A percentile compares a stretch with the other conserved stretches of the same genome.
These are phyloP conservation scores for Crocidura indochinensis DNA, from an alignment of 2,797 vertebrate genomes.

Conservation along the genomic window DNA sequence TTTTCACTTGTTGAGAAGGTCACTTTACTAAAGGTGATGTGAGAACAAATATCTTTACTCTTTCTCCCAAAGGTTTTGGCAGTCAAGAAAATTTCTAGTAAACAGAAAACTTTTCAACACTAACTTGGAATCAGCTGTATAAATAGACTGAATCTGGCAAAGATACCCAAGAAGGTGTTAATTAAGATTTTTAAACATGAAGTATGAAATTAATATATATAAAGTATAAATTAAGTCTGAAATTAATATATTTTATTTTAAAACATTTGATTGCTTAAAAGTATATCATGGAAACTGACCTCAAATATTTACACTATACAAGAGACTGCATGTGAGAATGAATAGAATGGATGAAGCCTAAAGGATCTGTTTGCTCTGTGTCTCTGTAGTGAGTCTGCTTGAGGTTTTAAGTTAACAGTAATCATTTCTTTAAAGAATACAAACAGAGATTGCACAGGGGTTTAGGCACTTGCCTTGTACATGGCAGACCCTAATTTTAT, in stretches of 20 bases:
- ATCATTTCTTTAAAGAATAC: background rate
- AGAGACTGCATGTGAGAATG: background rate
- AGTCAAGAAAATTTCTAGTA: background rate
- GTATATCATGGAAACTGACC: background rate
- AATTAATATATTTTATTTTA: slow-evolving; percentile 22
- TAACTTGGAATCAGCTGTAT: background rate
- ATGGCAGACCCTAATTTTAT: too few relatives aligned
- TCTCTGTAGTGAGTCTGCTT: background rate
- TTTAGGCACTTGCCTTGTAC: too few relatives aligned
- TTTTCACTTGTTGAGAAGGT: background rate
- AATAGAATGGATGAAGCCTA: background rate
- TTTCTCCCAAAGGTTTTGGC: background rate
- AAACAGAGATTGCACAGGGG: background rate
- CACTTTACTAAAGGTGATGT: too few relatives aligned
- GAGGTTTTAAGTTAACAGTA: background rate
- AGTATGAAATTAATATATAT: slow-evolving; percentile 9
- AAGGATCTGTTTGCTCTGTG: background rate
- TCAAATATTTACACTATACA: background rate
- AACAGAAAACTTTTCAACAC: background rate
- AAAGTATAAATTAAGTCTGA: slow-evolving; percentile 18
- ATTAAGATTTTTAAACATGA: too few relatives aligned
- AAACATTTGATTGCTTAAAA: background rate
- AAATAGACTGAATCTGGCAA: background rate
- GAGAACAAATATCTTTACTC: background rate
- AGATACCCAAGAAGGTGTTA: background rate